Conservation (phyloP, 37 sponge, comb jelly and placozoan genomes). For the Chondrosia reniformis region DNA sequence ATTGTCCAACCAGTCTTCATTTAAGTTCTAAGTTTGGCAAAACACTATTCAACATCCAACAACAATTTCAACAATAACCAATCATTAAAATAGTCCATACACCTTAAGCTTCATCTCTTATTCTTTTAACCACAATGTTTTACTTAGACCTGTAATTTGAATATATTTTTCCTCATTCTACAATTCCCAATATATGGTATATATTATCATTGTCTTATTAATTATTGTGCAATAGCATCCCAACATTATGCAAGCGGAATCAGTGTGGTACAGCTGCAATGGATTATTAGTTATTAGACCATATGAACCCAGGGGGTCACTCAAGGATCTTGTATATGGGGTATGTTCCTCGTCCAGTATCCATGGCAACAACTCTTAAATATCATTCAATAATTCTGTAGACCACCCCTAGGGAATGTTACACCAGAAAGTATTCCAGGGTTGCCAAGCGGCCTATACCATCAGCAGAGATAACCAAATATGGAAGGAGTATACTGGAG, state of each 20-base stretch:
- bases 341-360: constrained; percentile 9
- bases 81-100: too few species aligned
- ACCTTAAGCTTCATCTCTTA: too few species aligned
- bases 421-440: constrained; percentile 49
- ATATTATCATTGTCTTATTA: too few species aligned
- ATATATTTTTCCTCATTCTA: too few species aligned
- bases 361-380: not conserved
- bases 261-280: constrained; percentile 52
- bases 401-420: constrained; percentile 3
- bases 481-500: constrained; percentile 80
- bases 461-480: constrained; percentile 27
- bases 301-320: constrained; percentile 50
- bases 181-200: too few species aligned
- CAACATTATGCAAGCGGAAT: constrained; percentile 54
- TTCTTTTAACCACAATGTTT: too few species aligned
- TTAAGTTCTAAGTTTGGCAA: too few species aligned
- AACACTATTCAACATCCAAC: too few species aligned
- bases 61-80: too few species aligned
- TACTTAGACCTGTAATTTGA: too few species aligned
- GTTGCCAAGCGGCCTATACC: constrained; percentile 9
- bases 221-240: too few species aligned
- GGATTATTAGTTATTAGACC: constrained; percentile 58
- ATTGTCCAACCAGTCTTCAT: too few species aligned
- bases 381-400: not conserved
- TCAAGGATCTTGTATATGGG: constrained; percentile 58